Base-by-base conservation (phyloP, 2,797 vertebrate species). In the Neoniphon sammara region DNA sequence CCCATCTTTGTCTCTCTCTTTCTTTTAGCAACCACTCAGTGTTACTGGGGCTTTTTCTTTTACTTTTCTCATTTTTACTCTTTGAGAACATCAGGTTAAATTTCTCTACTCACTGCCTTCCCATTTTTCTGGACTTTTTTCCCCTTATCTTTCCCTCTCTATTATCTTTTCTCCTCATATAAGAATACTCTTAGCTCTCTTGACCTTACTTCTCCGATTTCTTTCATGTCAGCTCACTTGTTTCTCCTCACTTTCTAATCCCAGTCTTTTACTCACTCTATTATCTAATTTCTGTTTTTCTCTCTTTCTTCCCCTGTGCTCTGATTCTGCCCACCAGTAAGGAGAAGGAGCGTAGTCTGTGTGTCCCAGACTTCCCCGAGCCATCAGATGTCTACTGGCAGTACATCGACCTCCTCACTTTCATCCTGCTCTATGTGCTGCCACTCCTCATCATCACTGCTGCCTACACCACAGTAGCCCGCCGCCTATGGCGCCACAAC, bases 301-400 rank as follows among this genome's bases (percentile, higher is more conserved):
- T 31, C 5, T 31, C 1, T 75, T 61, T 5, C 34, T 30, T 65
- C 17, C 5, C 47, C 7, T 49, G 4, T 31, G 3, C 18, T n/a
- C 7, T 75, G 8, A 27, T 36, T 64, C n/a, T 52, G 25, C 20
- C 53, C 68, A 21, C 27, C 88, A 98, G 96, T 23, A 93, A 96
- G 83, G 94, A 96, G 25, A 87, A 92, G 0, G 92, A 95, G 57
- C 94, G 95, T 27, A 96, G 94, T 72, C 89, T 98, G 6, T 98
- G 97, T 56, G 92, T 98, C 58, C 96, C 95, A 0, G 95, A 97
- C 89, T 98, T 98, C 76, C 97, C 97, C 0, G 96, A 98, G 82
- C 97, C 97, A 0, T 95, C 96, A 3, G 96, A 98, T 18, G 90
- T 97, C 73, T 97, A 97, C 81, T 97, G 96, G 96, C 96, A 97